phyloP scores from a whole-genome alignment of 2,888 invertebrate genomes.

The Drymonia ruficornis region DNA sequence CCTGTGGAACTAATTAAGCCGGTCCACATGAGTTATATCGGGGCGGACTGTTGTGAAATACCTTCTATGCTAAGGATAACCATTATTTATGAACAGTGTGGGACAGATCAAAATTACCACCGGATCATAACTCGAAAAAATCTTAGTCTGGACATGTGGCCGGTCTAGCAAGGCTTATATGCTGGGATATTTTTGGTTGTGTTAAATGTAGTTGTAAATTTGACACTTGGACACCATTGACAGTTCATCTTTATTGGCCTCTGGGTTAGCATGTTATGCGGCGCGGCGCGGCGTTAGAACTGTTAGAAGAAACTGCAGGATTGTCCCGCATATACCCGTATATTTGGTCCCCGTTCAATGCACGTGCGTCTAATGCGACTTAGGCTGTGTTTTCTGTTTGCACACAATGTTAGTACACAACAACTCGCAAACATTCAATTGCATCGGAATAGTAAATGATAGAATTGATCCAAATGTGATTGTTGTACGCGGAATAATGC shows the following conservation, averaged over 20 bases:
- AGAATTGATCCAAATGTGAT: neutral
- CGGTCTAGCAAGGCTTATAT: too few relatives aligned
- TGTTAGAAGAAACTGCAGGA: neutral
- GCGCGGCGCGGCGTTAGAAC: too few relatives aligned
- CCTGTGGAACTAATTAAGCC: neutral
- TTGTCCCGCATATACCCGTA: neutral
- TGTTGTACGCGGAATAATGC: neutral
- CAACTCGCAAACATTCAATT: slow-evolving; percentile 1
- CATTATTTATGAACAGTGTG: neutral
- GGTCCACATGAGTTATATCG: neutral
- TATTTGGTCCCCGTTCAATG: neutral
- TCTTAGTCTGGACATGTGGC: too few relatives aligned
- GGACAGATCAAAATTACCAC: too few relatives aligned
- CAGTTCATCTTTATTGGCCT: too few relatives aligned
- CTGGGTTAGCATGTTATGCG: too few relatives aligned
- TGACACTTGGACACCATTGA: too few relatives aligned
- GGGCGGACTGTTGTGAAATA: neutral
- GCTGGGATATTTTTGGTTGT: too few relatives aligned
- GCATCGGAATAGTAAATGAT: neutral
- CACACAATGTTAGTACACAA: neutral
- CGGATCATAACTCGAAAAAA: too few relatives aligned
- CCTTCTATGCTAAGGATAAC: neutral
- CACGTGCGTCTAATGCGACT: slow-evolving; percentile 2
- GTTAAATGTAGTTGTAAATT: too few relatives aligned
- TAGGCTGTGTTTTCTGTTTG: neutral